phyloP scores from a whole-genome alignment of 2,888 invertebrate species.

The Nomada ferruginata region DNA sequence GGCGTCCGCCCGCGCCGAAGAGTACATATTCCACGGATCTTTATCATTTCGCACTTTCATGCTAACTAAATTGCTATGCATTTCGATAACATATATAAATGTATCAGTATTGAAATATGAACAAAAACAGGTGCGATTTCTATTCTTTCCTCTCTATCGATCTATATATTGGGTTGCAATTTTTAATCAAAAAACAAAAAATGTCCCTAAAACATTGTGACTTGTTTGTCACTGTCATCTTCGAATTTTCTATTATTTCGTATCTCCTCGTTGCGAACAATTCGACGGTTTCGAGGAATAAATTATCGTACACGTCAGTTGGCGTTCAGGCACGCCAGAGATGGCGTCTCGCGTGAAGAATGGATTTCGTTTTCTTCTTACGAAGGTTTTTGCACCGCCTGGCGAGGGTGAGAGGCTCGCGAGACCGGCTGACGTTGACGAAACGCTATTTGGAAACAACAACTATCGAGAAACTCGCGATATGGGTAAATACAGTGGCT shows the following conservation, averaged over 20 bases:
- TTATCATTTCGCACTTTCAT: slow-evolving; percentile 1
- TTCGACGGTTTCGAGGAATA: slow-evolving; percentile 49
- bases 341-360: slow-evolving; percentile 62
- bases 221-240: too few relatives aligned
- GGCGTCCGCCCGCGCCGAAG: slow-evolving; percentile 1
- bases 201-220: too few relatives aligned
- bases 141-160: too few relatives aligned
- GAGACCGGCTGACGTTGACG: slow-evolving; percentile 75
- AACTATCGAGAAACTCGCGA: slow-evolving; percentile 76
- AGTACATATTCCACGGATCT: neutral
- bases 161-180: too few relatives aligned
- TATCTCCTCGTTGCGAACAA: slow-evolving; percentile 6
- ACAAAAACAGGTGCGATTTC: too few relatives aligned
- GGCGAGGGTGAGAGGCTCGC: slow-evolving; percentile 38
- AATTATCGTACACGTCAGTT: slow-evolving; percentile 53
- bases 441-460: slow-evolving; percentile 75
- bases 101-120: neutral
- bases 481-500: slow-evolving; percentile 74
- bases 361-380: slow-evolving; percentile 63
- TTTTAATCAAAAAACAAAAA: too few relatives aligned
- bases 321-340: slow-evolving; percentile 44
- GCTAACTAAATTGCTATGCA: slow-evolving; percentile 2
- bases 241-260: too few relatives aligned
- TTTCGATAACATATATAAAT: neutral
- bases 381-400: slow-evolving; percentile 58